These are phyloP conservation scores for Scaptomyza flava DNA, from an alignment of 2,888 invertebrate species.

Conservation along the genomic window DNA sequence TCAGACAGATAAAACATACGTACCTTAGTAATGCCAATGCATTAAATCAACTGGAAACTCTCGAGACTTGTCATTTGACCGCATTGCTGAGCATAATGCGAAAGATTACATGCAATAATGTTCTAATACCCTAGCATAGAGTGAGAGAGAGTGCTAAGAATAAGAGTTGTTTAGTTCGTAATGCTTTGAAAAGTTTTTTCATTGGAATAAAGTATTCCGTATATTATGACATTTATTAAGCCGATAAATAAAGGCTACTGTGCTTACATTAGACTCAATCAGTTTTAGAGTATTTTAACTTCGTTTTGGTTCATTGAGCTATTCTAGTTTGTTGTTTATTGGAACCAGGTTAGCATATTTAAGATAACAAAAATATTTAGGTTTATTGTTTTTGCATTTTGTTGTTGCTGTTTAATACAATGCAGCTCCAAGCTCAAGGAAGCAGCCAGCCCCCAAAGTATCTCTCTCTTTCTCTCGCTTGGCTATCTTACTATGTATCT, in stretches of 20 bases:
- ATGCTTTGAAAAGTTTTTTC: not conserved
- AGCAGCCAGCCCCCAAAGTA: slow-evolving; percentile 64
- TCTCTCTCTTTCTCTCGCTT: slow-evolving; percentile 21
- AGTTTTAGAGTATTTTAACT: not conserved
- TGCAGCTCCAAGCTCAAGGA: slow-evolving; percentile 68
- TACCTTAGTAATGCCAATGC: slow-evolving; percentile 37
- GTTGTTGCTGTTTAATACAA: slow-evolving; percentile 40
- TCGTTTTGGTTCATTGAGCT: not conserved
- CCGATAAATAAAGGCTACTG: no score
- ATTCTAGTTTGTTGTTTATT: slow-evolving; percentile 26
- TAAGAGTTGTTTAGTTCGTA: not conserved
- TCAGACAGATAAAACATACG: slow-evolving; percentile 42
- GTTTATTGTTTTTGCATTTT: slow-evolving; percentile 56
- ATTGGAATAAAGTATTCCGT: no score
- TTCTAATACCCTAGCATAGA: not conserved
- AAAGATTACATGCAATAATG: slow-evolving; percentile 3
- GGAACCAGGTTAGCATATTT: slow-evolving; percentile 76
- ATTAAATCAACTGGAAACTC: slow-evolving; percentile 69
- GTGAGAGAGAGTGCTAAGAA: not conserved
- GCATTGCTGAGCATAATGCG: slow-evolving; percentile 34
- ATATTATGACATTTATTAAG: no score
- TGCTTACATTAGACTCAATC: no score
- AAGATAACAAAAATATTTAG: slow-evolving; percentile 69
- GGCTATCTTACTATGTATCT: slow-evolving; percentile 48
- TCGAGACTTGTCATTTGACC: slow-evolving; percentile 56